Percentiles rank a stretch among this genome's conserved stretches.
Conservation (phyloP, 2,888 invertebrate species). For the Apamea anceps region DNA sequence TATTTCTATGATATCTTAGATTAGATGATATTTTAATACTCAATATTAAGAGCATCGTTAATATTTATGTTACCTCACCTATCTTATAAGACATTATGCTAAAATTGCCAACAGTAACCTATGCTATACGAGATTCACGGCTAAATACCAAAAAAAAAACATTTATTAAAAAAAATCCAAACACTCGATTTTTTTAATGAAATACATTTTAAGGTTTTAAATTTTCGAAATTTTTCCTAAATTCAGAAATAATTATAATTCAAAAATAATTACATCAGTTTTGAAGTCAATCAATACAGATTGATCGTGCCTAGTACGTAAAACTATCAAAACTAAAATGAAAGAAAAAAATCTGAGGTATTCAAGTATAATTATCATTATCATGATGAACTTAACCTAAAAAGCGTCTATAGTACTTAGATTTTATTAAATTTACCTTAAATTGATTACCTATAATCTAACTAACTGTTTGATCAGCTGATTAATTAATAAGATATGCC, state of each 20-base stretch:
- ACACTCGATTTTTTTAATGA: neutral
- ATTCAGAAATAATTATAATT: neutral
- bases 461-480: slow-evolving; percentile 22
- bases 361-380: slow-evolving; percentile 28
- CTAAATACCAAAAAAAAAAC: neutral
- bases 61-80: neutral
- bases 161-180: neutral
- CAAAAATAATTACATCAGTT: neutral
- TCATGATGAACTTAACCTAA: slow-evolving; percentile 30
- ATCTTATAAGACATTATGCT: neutral
- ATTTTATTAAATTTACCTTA: slow-evolving; percentile 11
- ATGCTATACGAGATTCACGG: slow-evolving; percentile 13
- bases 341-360: slow-evolving; percentile 39
- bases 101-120: slow-evolving; percentile 15
- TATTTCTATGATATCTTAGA: neutral
- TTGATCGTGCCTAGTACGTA: neutral
- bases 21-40: slow-evolving; percentile 40
- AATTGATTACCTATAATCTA: slow-evolving; percentile 3
- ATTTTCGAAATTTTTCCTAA: neutral
- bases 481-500: neutral
- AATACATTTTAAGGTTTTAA: neutral
- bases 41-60: slow-evolving; percentile 15
- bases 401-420: slow-evolving; percentile 41
- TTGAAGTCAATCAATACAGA: neutral
- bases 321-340: neutral